Evolutionary conservation across 2,888 invertebrate species (phyloP).

Genomic region (Dynastes hyllus): DNA sequence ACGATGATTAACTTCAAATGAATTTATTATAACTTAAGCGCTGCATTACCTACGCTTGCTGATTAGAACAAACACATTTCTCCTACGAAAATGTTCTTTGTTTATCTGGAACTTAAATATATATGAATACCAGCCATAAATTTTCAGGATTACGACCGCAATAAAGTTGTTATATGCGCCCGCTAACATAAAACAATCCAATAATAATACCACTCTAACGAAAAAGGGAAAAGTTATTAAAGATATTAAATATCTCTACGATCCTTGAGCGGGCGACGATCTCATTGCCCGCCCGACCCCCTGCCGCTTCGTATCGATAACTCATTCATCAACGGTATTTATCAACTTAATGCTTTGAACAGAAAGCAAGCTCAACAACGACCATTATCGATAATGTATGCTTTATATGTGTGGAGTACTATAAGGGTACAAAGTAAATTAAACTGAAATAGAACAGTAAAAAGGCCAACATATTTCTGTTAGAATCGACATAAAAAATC

Average conservation of each 20-base stretch:
- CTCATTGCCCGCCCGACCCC: neutral
- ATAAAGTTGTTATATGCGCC: constrained; percentile 9
- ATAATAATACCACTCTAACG: constrained; percentile 5
- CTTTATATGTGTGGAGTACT: too few relatives aligned
- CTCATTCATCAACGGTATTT: neutral
- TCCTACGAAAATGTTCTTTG: neutral
- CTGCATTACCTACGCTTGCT: too few relatives aligned
- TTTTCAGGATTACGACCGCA: constrained; percentile 17
- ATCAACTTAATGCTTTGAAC: neutral
- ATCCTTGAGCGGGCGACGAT: neutral
- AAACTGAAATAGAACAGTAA: too few relatives aligned
- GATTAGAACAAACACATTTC: too few relatives aligned
- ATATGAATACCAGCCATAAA: constrained; percentile 11
- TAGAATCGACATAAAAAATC: too few relatives aligned
- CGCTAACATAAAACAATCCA: constrained; percentile 5
- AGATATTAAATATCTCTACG: constrained; percentile 35
- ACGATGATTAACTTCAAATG: too few relatives aligned
- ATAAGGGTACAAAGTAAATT: too few relatives aligned
- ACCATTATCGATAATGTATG: too few relatives aligned
- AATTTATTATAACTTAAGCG: too few relatives aligned
- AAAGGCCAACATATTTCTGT: too few relatives aligned
- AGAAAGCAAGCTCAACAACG: neutral
- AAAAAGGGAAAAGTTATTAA: constrained; percentile 24
- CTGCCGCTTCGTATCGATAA: neutral
- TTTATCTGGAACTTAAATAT: neutral